phyloP scores from a whole-genome alignment of 2,888 invertebrate genomes.

The Cryptophagus acutangulus region DNA sequence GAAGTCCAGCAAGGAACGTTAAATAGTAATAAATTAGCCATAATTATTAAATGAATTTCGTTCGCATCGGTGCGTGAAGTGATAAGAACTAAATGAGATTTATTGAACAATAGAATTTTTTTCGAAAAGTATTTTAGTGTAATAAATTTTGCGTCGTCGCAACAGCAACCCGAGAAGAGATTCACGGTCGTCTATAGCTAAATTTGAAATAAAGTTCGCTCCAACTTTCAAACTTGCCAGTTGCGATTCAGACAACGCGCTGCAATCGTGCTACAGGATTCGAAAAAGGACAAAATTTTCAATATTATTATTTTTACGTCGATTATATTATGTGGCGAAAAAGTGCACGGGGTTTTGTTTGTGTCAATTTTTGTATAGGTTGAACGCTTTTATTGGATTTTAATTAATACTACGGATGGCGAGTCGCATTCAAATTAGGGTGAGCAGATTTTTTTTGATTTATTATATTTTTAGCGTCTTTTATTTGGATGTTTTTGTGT shows the following conservation, averaged over 20 bases:
- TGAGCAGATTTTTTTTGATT: constrained; percentile 18
- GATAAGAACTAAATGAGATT: too few species aligned
- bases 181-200: constrained; percentile 29
- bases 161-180: too few species aligned
- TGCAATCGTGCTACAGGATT: too few species aligned
- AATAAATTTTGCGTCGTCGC: constrained; percentile 19
- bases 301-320: not conserved
- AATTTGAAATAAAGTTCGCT: constrained; percentile 35
- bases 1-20: too few species aligned
- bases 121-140: too few species aligned
- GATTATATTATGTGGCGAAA: constrained; percentile 30
- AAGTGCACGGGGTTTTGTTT: constrained; percentile 28
- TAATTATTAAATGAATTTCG: too few species aligned
- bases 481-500: too few species aligned
- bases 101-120: too few species aligned
- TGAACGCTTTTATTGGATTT: constrained; percentile 16
- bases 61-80: too few species aligned
- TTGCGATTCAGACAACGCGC: constrained; percentile 24
- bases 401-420: constrained; percentile 25
- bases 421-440: constrained; percentile 21
- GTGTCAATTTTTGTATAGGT: constrained; percentile 17
- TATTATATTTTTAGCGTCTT: too few species aligned
- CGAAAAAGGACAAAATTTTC: too few species aligned
- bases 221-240: constrained; percentile 18
- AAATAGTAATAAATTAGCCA: too few species aligned